Base-by-base conservation (phyloP, 1,140 invertebrate species). In the Zaprionus camerounensis region DNA sequence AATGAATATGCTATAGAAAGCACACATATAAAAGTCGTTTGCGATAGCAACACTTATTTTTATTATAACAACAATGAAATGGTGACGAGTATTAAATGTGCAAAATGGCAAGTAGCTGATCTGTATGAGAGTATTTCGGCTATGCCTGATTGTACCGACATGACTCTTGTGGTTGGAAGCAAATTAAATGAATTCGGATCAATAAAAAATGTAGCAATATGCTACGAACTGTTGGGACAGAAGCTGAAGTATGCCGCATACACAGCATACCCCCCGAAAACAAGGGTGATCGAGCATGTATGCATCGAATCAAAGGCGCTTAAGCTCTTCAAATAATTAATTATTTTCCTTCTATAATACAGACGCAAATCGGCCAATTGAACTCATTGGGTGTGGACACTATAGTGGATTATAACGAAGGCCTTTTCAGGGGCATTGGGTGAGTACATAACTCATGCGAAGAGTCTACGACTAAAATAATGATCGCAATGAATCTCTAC, bases 191-290 rank as follows among this genome's bases (percentile, higher is more conserved):
- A 13, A 1, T 7, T 22, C 3, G 68, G 77, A 5, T 41, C 34
- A 5, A 5, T 49, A 0, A 84, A 84, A 49, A 64, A 5, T 7
- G 22, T 61, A 1, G 81, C 64, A 3, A n/a, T 83, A 0, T 83
- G 81, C 61, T 83, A 64, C 22, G 68, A 83, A 15, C n/a, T 84
- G 4, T 1, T 38, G 2, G 34, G 24, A n/a, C 9, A 56, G 1
- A 53, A 59, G 17, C 12, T 83, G 0, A 83, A 77, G 15, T 80
- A 77, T 53, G 63, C 80, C 2, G 38, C 44, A 26, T 83, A 84
- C 17, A 77, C 76, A 11, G 66, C 81, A 1, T 58, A 61, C n/a
- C 55, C 69, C 6, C 0, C 26, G 0, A 73, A 76, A 7, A 49
- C 38, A 2, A 63, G 15, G 36, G 5, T 80, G 2, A 1, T 83